These are phyloP conservation scores for Hippoglossus hippoglossus DNA, from an alignment of 2,797 vertebrate species.

Conservation along the genomic window DNA sequence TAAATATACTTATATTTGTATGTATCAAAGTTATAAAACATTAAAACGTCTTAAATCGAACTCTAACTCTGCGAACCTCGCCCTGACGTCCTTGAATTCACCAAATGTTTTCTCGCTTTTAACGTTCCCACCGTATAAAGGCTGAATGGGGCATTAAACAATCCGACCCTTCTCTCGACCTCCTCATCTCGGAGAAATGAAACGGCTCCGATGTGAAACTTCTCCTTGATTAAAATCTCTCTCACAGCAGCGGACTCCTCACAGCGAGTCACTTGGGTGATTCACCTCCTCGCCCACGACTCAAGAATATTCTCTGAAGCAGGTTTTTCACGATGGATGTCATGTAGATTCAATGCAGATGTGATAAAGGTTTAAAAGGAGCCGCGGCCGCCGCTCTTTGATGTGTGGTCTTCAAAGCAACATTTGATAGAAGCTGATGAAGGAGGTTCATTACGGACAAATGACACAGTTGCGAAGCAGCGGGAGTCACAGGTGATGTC, in stretches of 20 bases:
- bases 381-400: constrained; percentile 20
- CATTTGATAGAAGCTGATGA: constrained; percentile 34
- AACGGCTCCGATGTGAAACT: constrained; percentile 2
- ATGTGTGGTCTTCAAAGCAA: constrained; percentile 54
- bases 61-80: no score
- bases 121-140: no score
- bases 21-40: no score
- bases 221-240: constrained; percentile 19
- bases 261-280: constrained; percentile 25
- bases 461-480: constrained; percentile 12
- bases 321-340: constrained; percentile 6
- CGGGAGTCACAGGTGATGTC: constrained; percentile 30
- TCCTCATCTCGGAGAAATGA: neutral
- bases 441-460: constrained; percentile 47
- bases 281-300: constrained; percentile 15
- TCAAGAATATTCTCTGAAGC: constrained; percentile 3
- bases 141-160: neutral
- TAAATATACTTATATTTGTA: no score
- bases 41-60: neutral
- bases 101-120: no score
- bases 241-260: constrained; percentile 1
- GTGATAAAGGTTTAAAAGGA: constrained; percentile 19
- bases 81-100: no score
- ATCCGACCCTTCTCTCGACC: constrained; percentile 10
- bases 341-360: constrained; percentile 51